Evolutionary conservation across 64 coral and sea anemone species (phyloP).

Genomic region (Pocillopora damicornis): DNA sequence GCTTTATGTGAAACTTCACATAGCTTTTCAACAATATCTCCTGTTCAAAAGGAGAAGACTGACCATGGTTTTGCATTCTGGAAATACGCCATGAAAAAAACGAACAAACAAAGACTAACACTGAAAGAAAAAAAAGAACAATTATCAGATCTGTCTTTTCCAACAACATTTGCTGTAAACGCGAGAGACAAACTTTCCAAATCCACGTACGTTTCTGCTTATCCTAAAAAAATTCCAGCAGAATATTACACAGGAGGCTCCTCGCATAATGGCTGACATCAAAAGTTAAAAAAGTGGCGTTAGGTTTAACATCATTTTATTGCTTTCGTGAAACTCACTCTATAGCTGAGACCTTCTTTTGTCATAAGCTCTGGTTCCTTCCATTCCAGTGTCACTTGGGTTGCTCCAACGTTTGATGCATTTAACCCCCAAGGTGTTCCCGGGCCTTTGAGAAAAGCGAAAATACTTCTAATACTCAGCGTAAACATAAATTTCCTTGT

Average conservation of each 20-base stretch:
- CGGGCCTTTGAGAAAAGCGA: background rate
- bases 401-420: background rate
- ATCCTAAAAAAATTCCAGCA: too few species aligned
- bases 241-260: too few species aligned
- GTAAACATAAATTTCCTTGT: background rate
- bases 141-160: too few species aligned
- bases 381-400: constrained; percentile 1
- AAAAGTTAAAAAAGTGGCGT: too few species aligned
- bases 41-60: too few species aligned
- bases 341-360: background rate
- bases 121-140: too few species aligned
- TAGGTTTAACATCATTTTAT: background rate
- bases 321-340: background rate
- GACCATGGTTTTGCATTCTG: too few species aligned
- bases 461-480: background rate
- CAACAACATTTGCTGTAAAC: too few species aligned
- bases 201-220: too few species aligned
- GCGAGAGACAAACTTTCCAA: too few species aligned
- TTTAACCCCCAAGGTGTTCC: background rate
- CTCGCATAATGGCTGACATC: too few species aligned
- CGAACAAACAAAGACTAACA: background rate
- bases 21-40: too few species aligned
- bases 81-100: background rate
- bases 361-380: background rate
- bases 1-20: background rate